These are phyloP conservation scores for Dascillus cervinus DNA, from an alignment of 2,888 invertebrate species.

Conservation along the genomic window DNA sequence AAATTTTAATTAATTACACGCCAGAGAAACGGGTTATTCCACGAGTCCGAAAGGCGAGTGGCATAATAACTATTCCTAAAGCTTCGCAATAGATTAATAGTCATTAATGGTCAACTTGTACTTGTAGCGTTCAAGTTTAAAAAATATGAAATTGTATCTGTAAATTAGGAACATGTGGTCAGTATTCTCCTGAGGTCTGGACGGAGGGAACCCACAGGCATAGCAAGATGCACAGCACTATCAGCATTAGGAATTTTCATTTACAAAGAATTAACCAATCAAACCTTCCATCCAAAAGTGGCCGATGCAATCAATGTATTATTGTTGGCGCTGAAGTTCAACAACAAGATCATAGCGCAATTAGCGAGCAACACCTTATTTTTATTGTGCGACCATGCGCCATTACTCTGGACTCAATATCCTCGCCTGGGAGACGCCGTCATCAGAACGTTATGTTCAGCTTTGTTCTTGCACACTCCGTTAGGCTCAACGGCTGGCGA, in stretches of 20 bases:
- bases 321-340: constrained; percentile 64
- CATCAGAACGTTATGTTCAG: constrained; percentile 46
- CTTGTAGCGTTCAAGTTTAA: too few species aligned
- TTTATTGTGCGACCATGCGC: constrained; percentile 72
- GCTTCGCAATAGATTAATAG: too few species aligned
- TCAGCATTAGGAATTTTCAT: constrained; percentile 74
- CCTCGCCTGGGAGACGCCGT: constrained; percentile 56
- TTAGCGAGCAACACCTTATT: constrained; percentile 75
- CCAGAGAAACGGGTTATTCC: too few species aligned
- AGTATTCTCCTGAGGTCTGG: constrained; percentile 82
- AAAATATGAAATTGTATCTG: too few species aligned
- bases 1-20: too few species aligned
- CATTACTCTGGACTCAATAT: constrained; percentile 60
- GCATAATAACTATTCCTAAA: too few species aligned
- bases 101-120: too few species aligned
- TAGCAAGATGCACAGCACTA: constrained; percentile 82
- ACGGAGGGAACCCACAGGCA: constrained; percentile 78
- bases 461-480: constrained; percentile 45
- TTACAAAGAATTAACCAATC: constrained; percentile 57
- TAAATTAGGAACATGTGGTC: constrained; percentile 71
- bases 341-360: constrained; percentile 73
- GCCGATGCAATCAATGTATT: constrained; percentile 62
- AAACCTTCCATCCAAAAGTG: constrained; percentile 55
- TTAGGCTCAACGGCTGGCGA: constrained; percentile 45
- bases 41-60: too few species aligned